These are phyloP conservation scores for Acheta domesticus DNA, from an alignment of 2,888 invertebrate genomes.

Conservation along the genomic window DNA sequence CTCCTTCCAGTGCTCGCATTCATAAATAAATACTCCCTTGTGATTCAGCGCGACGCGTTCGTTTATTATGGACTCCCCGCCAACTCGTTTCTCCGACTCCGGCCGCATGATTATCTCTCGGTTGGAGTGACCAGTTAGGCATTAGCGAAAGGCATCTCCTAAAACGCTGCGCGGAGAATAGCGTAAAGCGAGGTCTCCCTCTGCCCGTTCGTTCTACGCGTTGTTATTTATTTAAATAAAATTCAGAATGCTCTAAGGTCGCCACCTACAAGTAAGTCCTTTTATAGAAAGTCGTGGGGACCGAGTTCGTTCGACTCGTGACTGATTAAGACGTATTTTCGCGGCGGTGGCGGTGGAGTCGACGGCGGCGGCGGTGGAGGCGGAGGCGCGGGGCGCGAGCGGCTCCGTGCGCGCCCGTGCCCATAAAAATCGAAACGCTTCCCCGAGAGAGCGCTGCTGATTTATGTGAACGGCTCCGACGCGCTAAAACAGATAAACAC, in stretches of 20 bases:
- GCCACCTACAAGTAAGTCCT: background rate
- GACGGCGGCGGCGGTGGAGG: no score
- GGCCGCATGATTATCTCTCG: background rate
- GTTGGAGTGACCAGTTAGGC: background rate
- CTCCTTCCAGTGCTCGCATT: background rate
- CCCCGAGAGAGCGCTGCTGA: background rate
- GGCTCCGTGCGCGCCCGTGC: background rate
- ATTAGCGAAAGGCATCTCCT: background rate
- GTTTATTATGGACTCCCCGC: background rate
- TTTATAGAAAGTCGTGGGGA: background rate
- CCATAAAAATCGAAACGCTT: background rate
- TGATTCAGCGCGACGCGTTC: background rate
- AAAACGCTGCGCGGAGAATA: background rate
- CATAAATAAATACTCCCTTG: slow-evolving; percentile 9
- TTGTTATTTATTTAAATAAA: slow-evolving; percentile 1
- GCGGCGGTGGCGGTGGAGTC: background rate
- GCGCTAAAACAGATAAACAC: background rate
- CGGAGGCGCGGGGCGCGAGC: background rate
- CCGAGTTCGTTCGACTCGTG: background rate
- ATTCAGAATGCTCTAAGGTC: background rate
- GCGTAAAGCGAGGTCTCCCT: background rate
- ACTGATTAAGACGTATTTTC: slow-evolving; percentile 18
- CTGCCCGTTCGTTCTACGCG: background rate
- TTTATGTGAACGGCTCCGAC: background rate
- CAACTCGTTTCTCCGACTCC: background rate